These are phyloP conservation scores for Agrotis segetum DNA, from an alignment of 2,888 invertebrate species.

Conservation along the genomic window DNA sequence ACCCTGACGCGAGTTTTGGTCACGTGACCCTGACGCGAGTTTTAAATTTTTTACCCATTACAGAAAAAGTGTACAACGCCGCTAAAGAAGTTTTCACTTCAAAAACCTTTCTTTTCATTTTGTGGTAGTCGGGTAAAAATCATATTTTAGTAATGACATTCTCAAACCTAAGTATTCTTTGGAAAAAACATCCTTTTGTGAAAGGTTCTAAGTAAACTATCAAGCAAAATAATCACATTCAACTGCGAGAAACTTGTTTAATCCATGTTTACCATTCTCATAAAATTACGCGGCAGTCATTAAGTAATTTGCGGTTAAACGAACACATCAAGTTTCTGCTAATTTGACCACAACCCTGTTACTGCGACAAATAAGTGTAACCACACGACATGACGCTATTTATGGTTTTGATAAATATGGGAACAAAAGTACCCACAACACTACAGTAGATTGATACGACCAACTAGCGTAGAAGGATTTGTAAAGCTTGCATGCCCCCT, in stretches of 20 bases:
- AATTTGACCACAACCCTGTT: constrained; percentile 38
- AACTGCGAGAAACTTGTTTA: background rate
- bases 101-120: background rate
- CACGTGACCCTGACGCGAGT: too few species aligned
- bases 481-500: constrained; percentile 10
- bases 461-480: constrained; percentile 26
- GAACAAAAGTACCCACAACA: constrained; percentile 24
- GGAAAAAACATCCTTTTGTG: background rate
- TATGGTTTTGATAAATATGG: constrained; percentile 31
- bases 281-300: constrained; percentile 30
- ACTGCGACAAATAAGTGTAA: constrained; percentile 1
- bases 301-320: constrained; percentile 47
- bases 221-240: background rate
- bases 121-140: too few species aligned
- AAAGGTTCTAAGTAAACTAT: background rate
- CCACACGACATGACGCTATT: background rate
- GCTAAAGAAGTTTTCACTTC: too few species aligned
- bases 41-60: too few species aligned
- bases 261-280: background rate
- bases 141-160: too few species aligned
- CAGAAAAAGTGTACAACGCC: too few species aligned
- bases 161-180: too few species aligned
- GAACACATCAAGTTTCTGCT: constrained; percentile 10
- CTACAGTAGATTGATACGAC: background rate
- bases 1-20: too few species aligned